Percentiles rank a stretch among this genome's conserved stretches.
Conservation (phyloP, 2,113 vertebrate species). For the Lepidothrix coronata region DNA sequence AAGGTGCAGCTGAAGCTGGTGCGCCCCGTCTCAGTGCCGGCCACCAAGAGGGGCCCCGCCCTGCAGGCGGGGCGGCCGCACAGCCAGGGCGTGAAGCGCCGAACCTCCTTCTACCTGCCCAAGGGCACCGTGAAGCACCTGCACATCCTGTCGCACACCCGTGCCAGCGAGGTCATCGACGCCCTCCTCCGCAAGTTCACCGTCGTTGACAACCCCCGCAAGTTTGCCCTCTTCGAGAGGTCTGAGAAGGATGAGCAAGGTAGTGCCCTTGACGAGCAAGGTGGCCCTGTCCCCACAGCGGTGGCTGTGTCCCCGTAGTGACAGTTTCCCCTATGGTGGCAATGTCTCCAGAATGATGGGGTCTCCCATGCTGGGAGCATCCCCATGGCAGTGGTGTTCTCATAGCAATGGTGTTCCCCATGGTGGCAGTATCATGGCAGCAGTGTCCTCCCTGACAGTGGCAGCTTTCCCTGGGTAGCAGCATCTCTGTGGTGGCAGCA, state of each 20-base stretch:
- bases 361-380: background rate
- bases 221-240: slow-evolving; percentile 93
- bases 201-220: slow-evolving; percentile 91
- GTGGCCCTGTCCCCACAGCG: accelerated
- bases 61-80: slow-evolving; percentile 65
- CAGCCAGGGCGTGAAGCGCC: slow-evolving; percentile 74
- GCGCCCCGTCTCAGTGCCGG: slow-evolving; percentile 88
- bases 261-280: background rate
- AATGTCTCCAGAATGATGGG: background rate
- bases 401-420: no score
- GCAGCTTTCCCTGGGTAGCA: background rate
- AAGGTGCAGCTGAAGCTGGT: slow-evolving; percentile 93
- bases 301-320: accelerated
- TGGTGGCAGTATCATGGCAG: background rate
- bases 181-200: slow-evolving; percentile 95
- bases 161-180: slow-evolving; percentile 89
- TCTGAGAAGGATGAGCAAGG: slow-evolving; percentile 88
- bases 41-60: slow-evolving; percentile 74
- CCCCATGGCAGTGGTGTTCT: background rate
- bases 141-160: slow-evolving; percentile 88
- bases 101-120: slow-evolving; percentile 96
- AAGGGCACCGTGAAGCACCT: slow-evolving; percentile 92
- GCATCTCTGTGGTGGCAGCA: background rate
- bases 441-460: background rate
- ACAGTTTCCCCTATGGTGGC: background rate